A percentile compares a stretch with the other conserved stretches of the same genome.
Evolutionary conservation across 2,113 vertebrate genomes (phyloP).

Genomic region (Nyctereutes procyonoides): DNA sequence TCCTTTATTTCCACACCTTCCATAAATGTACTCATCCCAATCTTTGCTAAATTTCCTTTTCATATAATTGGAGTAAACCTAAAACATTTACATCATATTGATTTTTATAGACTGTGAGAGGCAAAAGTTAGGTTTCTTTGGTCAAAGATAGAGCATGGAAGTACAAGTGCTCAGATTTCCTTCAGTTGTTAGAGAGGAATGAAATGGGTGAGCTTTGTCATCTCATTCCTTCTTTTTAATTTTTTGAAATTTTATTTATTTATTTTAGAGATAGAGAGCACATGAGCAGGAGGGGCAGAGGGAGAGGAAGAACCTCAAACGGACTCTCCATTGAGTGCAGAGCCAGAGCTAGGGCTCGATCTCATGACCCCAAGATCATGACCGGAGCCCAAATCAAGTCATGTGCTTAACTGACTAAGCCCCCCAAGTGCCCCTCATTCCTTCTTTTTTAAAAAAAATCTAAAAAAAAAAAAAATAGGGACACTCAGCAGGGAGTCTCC

Average conservation of each 20-base stretch:
- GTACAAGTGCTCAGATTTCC: neutral
- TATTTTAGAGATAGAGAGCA: neutral
- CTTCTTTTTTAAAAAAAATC: neutral
- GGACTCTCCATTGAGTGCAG: neutral
- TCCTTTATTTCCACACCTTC: conserved; percentile 37
- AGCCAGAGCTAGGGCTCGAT: neutral
- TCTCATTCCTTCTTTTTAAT: neutral
- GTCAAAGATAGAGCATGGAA: neutral
- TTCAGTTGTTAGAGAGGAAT: neutral
- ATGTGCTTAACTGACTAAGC: neutral
- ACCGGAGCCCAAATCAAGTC: neutral
- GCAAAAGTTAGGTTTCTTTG: neutral
- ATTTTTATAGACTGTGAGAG: neutral
- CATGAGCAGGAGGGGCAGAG: neutral
- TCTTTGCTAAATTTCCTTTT: conserved; percentile 50
- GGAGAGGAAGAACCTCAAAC: neutral
- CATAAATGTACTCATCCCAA: neutral
- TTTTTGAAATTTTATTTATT: neutral
- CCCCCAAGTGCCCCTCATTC: neutral
- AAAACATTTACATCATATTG: neutral
- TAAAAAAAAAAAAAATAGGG: neutral
- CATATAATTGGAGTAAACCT: neutral
- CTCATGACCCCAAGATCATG: neutral
- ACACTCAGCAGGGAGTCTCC: neutral
- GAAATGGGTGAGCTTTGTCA: neutral